These are phyloP conservation scores for Epistrophe grossulariae DNA, from an alignment of 2,888 invertebrate genomes.

Conservation along the genomic window DNA sequence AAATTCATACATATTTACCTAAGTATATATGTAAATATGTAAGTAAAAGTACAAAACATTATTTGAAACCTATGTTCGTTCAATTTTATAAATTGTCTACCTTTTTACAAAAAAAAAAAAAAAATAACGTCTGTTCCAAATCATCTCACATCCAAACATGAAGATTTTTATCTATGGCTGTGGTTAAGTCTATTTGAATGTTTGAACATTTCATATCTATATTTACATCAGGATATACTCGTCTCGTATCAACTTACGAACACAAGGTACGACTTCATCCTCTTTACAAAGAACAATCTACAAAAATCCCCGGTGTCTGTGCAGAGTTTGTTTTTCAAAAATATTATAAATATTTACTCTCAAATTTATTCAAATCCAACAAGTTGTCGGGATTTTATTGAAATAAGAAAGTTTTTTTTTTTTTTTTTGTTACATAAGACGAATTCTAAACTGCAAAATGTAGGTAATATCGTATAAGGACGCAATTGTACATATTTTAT, in stretches of 20 bases:
- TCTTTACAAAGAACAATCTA: background rate
- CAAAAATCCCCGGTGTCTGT: background rate
- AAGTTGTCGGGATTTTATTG: conserved; percentile 12
- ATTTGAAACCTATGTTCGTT: background rate
- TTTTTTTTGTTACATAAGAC: background rate
- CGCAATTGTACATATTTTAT: no score
- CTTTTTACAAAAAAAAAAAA: no score
- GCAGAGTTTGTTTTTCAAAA: background rate
- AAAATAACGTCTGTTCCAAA: background rate
- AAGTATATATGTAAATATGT: no score
- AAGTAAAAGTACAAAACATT: background rate
- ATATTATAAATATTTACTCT: background rate
- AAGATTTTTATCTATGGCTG: background rate
- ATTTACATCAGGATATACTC: background rate
- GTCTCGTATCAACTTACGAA: background rate
- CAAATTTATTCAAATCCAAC: conserved; percentile 46
- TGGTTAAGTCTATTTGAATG: background rate
- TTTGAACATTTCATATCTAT: background rate
- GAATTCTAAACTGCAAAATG: background rate
- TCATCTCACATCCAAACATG: background rate
- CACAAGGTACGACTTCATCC: background rate
- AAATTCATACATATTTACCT: no score
- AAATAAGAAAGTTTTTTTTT: background rate
- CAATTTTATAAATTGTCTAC: background rate
- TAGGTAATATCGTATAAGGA: background rate